Base-by-base conservation (phyloP, 2,797 vertebrate species). In the Neopelma chrysocephalum region DNA sequence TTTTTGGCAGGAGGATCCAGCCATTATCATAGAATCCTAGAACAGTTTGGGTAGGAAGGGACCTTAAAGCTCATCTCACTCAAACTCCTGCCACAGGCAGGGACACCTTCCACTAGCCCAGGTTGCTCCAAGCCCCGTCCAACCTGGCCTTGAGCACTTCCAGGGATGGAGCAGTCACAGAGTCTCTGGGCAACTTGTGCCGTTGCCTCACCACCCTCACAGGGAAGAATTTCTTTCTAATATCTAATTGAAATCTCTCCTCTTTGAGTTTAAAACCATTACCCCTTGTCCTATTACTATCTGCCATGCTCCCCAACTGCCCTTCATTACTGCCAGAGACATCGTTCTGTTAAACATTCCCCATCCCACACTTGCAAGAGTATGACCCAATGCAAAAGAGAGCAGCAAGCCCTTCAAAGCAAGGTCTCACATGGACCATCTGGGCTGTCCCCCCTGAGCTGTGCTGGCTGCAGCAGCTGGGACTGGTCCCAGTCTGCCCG, bases 91-190 rank as follows among this genome's bases (percentile, higher is more conserved):
- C 42, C 43, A 15, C 6, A 4, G 2, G 13, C 64, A 69, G 79
- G 36, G 64, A 50, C 32, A 62, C 19, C 2, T 82, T 31, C 15
- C n/a, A 32, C n/a, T 3, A 1, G 0, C 1, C 43, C 43, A 83
- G 16, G 16, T 0, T 43, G 29, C 50, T 71, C 0, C 20, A 71
- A 83, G 12, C 21, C 9, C 6, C 1, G 0, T 65, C 51, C 45
- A 90, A 2, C 66, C 58, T 58, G n/a, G 18, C 15, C 66, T 65
- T 53, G 73, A 0, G 27, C 29, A 47, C 18, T 72, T 7, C 40
- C 45, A 78, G 58, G 51, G 38, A 48, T 21, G n/a, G n/a, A 34
- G n/a, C 18, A 68, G n/a, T 7, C 45, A 48, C n/a, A 68, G 25
- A 7, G 34, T 50, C n/a, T 50, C n/a, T 68, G n/a, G 9, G 5